These are phyloP conservation scores for Montifringilla adamsi DNA, from an alignment of 2,113 vertebrate genomes.

Conservation along the genomic window DNA sequence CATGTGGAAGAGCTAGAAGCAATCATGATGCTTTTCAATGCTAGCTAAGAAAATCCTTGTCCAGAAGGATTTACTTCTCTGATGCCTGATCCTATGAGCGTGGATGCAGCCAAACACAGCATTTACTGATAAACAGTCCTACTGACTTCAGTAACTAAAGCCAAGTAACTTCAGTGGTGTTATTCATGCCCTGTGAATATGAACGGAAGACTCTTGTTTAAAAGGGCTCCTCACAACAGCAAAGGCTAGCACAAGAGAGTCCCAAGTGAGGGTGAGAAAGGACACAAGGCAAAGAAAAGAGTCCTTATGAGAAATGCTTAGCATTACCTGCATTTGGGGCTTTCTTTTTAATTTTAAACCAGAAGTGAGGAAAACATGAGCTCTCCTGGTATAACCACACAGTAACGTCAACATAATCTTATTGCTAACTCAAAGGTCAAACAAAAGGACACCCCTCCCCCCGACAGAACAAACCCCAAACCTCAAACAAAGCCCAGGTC, in stretches of 20 bases:
- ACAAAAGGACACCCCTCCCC: neutral
- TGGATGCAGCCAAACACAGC: conserved; percentile 30
- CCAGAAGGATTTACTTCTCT: conserved; percentile 28
- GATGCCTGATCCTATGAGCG: neutral
- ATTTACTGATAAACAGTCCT: conserved; percentile 42
- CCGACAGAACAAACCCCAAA: neutral
- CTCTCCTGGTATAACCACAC: neutral
- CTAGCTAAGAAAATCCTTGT: conserved; percentile 12
- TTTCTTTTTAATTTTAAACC: neutral
- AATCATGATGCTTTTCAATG: neutral
- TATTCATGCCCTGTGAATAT: conserved; percentile 52
- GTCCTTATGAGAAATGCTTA: conserved; percentile 12
- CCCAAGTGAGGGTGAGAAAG: conserved; percentile 14
- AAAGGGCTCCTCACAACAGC: conserved; percentile 32
- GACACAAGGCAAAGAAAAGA: neutral
- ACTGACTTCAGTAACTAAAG: conserved; percentile 46
- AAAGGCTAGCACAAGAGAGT: neutral
- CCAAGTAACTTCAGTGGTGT: conserved; percentile 57
- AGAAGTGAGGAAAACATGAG: neutral
- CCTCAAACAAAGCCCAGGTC: neutral
- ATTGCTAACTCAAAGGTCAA: neutral
- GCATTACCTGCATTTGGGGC: neutral
- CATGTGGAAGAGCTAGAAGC: neutral
- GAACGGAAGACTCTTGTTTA: conserved; percentile 54
- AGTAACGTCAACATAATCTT: neutral